These are phyloP conservation scores for Amiota minor DNA, from an alignment of 2,888 invertebrate genomes.

Conservation along the genomic window DNA sequence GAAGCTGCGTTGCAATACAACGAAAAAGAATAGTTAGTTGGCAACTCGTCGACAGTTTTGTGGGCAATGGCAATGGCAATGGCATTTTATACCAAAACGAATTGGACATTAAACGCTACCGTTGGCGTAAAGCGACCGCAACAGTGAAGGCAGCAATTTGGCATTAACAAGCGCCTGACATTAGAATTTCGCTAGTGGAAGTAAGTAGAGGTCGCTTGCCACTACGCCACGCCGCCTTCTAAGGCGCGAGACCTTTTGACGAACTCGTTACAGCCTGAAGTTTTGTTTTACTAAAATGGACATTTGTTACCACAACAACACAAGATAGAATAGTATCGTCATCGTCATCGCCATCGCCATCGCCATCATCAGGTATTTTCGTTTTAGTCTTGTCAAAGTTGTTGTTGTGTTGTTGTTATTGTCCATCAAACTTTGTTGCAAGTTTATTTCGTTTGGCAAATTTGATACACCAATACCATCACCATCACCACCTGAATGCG, in stretches of 20 bases:
- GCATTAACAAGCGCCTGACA: slow-evolving; percentile 62
- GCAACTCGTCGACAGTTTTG: slow-evolving; percentile 1
- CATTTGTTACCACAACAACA: background rate
- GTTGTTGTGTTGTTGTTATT: slow-evolving; percentile 35
- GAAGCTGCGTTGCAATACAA: background rate
- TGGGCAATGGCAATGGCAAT: background rate
- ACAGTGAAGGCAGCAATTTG: slow-evolving; percentile 48
- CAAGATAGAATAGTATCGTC: too few species aligned
- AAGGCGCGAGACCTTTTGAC: background rate
- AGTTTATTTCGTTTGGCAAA: slow-evolving; percentile 14
- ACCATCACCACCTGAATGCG: background rate
- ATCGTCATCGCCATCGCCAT: slow-evolving; percentile 25
- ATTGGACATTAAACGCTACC: slow-evolving; percentile 69
- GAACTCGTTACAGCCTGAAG: background rate
- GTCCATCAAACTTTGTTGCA: slow-evolving; percentile 46
- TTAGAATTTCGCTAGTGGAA: slow-evolving; percentile 50
- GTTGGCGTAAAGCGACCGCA: slow-evolving; percentile 50
- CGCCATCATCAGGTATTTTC: slow-evolving; percentile 8
- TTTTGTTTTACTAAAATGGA: slow-evolving; percentile 1
- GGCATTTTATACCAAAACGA: slow-evolving; percentile 52
- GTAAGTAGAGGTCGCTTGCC: background rate
- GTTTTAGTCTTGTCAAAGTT: background rate
- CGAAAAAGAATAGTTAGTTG: background rate
- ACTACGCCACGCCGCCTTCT: background rate
- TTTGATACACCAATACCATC: slow-evolving; percentile 5